Conservation (phyloP, 2,797 vertebrate genomes). For the Melanogrammus aeglefinus region DNA sequence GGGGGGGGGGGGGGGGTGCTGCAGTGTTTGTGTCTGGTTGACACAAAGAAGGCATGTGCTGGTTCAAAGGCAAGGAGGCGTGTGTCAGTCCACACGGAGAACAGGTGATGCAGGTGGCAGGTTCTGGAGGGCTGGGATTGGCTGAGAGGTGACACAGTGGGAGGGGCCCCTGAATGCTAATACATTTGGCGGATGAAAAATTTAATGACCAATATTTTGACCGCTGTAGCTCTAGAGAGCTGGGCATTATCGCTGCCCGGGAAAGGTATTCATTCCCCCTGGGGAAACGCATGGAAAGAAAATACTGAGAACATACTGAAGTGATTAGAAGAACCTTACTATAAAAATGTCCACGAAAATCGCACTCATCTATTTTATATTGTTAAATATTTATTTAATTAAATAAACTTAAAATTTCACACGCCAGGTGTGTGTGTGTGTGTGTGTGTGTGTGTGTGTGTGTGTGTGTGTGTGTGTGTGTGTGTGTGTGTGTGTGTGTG, state of each 20-base stretch:
- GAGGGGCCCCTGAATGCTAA: conserved; percentile 33
- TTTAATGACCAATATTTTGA: conserved; percentile 7
- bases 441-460: no score
- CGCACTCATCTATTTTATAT: no score
- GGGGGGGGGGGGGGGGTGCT: conserved; percentile 30
- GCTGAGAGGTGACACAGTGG: conserved; percentile 42
- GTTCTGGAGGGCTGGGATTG: conserved; percentile 62
- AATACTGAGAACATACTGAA: no score
- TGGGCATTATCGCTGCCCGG: conserved; percentile 6
- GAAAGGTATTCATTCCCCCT: no score
- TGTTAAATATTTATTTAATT: background rate
- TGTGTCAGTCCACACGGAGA: conserved; percentile 58
- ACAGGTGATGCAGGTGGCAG: conserved; percentile 50
- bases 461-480: background rate
- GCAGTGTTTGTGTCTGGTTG: conserved; percentile 28
- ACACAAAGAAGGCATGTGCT: conserved; percentile 1
- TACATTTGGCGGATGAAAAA: conserved; percentile 35
- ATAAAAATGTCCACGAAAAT: no score
- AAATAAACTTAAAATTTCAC: background rate
- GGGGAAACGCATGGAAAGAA: no score
- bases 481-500: conserved; percentile 1
- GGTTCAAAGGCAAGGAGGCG: conserved; percentile 38
- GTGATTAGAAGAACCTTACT: no score
- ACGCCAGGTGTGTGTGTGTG: background rate
- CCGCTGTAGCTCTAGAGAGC: conserved; percentile 31